Percentiles rank a stretch among this genome's conserved stretches.
phyloP scores from a whole-genome alignment of 2,888 invertebrate species.

The Andrena trimmerana region DNA sequence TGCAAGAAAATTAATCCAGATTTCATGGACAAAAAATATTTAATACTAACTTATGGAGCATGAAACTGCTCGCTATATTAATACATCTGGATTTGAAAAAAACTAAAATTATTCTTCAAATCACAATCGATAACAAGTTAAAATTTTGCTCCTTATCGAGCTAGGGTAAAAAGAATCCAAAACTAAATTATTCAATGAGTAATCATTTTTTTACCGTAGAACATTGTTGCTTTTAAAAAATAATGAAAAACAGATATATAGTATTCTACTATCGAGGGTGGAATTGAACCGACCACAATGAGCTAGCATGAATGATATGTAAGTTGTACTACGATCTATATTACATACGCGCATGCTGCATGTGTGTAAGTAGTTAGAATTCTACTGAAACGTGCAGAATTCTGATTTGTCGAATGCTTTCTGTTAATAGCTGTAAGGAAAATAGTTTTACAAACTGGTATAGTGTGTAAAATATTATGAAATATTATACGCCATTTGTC shows the following conservation, averaged over 20 bases:
- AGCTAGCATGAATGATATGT: too few relatives aligned
- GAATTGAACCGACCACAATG: too few relatives aligned
- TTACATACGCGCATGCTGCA: too few relatives aligned
- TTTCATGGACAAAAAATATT: neutral
- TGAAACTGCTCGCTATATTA: conserved; percentile 14
- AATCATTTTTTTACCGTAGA: too few relatives aligned
- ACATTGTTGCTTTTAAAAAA: too few relatives aligned
- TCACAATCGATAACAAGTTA: conserved; percentile 33
- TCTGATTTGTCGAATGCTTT: neutral
- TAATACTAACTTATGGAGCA: conserved; percentile 19
- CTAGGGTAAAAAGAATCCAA: conserved; percentile 17
- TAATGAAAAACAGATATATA: too few relatives aligned
- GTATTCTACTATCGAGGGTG: too few relatives aligned
- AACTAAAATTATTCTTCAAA: neutral
- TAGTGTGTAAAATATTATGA: neutral
- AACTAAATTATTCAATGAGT: neutral
- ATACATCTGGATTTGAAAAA: too few relatives aligned
- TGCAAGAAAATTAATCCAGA: neutral
- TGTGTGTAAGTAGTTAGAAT: too few relatives aligned
- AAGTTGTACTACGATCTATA: too few relatives aligned
- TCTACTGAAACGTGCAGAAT: neutral
- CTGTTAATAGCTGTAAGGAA: neutral
- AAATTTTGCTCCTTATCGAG: conserved; percentile 21
- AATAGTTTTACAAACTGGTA: neutral
- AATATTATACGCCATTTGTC: neutral